Conservation (phyloP, 2,113 vertebrate species). For the Phocoena phocoena region DNA sequence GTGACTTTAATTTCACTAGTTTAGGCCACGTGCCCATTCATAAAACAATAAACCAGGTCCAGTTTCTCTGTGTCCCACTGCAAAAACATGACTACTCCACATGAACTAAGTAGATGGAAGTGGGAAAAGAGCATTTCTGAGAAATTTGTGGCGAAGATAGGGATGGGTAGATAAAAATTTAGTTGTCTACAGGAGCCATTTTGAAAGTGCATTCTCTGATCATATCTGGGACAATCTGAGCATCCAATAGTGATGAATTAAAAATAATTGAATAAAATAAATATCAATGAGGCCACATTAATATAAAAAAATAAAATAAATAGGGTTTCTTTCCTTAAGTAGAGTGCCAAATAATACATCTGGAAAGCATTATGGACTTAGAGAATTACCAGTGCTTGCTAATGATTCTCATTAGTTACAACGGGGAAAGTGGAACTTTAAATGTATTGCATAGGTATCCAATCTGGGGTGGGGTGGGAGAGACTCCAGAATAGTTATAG, state of each 20-base stretch:
- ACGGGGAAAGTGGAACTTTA: background rate
- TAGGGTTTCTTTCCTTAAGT: background rate
- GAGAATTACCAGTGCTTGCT: background rate
- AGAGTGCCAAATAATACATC: background rate
- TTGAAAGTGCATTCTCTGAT: background rate
- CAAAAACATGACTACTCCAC: background rate
- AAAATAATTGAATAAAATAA: background rate
- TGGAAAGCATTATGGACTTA: background rate
- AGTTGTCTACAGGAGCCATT: background rate
- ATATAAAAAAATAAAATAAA: background rate
- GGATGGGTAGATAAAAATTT: background rate
- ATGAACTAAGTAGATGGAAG: background rate
- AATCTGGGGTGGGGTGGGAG: background rate
- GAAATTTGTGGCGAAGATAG: background rate
- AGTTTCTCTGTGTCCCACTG: background rate
- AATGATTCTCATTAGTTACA: background rate
- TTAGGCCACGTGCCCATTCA: background rate
- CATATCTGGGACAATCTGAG: background rate
- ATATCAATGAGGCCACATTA: background rate
- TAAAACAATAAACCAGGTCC: background rate
- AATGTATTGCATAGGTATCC: background rate
- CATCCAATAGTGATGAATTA: background rate
- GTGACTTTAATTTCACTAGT: background rate
- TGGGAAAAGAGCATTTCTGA: background rate
- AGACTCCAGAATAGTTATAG: background rate